Percentiles rank a stretch among this genome's conserved stretches.
These are phyloP conservation scores for Pachliopta kotzebuea DNA, from an alignment of 2,888 invertebrate genomes.

Conservation along the genomic window DNA sequence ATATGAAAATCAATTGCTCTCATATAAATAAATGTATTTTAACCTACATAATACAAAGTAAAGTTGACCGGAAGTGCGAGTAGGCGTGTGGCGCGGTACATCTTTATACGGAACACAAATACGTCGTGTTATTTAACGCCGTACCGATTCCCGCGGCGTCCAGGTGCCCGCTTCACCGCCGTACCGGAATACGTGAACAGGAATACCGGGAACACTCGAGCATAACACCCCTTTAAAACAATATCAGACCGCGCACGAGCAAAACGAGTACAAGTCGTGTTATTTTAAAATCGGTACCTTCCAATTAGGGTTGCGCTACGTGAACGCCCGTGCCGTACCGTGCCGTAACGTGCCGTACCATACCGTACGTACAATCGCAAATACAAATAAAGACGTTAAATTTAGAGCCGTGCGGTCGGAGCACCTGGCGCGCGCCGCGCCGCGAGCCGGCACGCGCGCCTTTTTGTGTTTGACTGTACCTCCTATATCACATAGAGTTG, in stretches of 20 bases:
- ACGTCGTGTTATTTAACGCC: constrained; percentile 29
- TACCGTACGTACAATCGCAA: constrained; percentile 71
- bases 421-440: constrained; percentile 61
- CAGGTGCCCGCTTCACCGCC: constrained; percentile 33
- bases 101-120: too few relatives aligned
- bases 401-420: constrained; percentile 73
- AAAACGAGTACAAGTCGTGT: constrained; percentile 49
- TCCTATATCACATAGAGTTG: constrained; percentile 46
- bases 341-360: too few relatives aligned
- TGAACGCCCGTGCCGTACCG: too few relatives aligned
- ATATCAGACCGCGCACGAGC: constrained; percentile 33
- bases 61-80: too few relatives aligned
- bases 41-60: too few relatives aligned
- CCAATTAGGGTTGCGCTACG: constrained; percentile 56
- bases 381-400: constrained; percentile 79
- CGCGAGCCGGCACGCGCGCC: constrained; percentile 51
- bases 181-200: constrained; percentile 28
- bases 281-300: constrained; percentile 60
- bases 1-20: too few relatives aligned
- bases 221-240: constrained; percentile 36
- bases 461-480: constrained; percentile 61
- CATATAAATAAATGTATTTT: too few relatives aligned
- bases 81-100: too few relatives aligned
- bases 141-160: constrained; percentile 26
- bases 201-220: constrained; percentile 32